A percentile compares a stretch with the other conserved stretches of the same genome.
These are phyloP conservation scores for Opisthograptis luteolata DNA, from an alignment of 2,888 invertebrate species.

Conservation along the genomic window DNA sequence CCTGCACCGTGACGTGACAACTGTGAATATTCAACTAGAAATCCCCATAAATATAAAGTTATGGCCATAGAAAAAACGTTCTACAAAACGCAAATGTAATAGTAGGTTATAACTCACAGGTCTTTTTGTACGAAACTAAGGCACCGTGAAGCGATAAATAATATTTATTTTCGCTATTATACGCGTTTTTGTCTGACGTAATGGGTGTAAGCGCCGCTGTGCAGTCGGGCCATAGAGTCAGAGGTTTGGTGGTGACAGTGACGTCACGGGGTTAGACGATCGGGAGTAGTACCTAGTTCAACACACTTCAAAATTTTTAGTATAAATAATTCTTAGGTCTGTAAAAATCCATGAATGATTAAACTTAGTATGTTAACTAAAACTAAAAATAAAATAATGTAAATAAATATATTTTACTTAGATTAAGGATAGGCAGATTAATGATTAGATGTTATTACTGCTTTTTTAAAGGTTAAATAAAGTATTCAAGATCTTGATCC, in stretches of 20 bases:
- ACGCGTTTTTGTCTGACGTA: constrained; percentile 82
- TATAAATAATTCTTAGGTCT: too few relatives aligned
- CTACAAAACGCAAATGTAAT: constrained; percentile 80
- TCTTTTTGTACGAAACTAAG: constrained; percentile 82
- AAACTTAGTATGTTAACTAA: too few relatives aligned
- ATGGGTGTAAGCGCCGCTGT: constrained; percentile 70
- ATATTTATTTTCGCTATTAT: constrained; percentile 84
- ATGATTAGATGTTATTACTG: too few relatives aligned
- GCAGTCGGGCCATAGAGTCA: constrained; percentile 50
- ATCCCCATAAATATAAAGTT: constrained; percentile 81
- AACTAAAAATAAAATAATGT: too few relatives aligned
- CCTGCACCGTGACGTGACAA: constrained; percentile 72
- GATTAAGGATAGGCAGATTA: too few relatives aligned
- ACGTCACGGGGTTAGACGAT: constrained; percentile 7
- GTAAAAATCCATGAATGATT: too few relatives aligned
- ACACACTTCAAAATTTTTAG: too few relatives aligned
- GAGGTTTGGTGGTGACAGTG: constrained; percentile 29
- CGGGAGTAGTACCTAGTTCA: too few relatives aligned
- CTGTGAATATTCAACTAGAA: constrained; percentile 79
- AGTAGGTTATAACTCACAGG: constrained; percentile 80
- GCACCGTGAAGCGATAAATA: constrained; percentile 84
- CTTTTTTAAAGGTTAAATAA: too few relatives aligned
- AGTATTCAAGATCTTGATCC: too few relatives aligned
- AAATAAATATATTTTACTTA: too few relatives aligned
- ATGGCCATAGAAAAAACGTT: constrained; percentile 77